These are phyloP conservation scores for Cephus runcator DNA, from an alignment of 2,888 invertebrate genomes.

Conservation along the genomic window DNA sequence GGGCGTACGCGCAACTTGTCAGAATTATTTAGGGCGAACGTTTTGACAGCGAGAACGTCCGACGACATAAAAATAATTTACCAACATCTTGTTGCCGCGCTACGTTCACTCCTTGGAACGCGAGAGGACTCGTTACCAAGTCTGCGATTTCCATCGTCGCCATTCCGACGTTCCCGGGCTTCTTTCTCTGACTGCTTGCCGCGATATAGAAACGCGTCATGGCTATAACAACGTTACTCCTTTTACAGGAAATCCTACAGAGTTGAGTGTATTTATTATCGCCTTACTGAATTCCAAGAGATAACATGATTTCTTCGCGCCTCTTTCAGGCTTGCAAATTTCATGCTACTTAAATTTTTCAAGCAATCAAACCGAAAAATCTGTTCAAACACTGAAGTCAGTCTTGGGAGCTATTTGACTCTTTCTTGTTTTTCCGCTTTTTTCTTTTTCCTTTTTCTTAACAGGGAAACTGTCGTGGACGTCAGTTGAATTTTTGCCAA, in stretches of 20 bases:
- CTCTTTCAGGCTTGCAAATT: not conserved
- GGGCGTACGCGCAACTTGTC: conserved; percentile 6
- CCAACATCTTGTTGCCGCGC: not conserved
- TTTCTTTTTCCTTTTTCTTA: not conserved
- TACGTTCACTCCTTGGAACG: not conserved
- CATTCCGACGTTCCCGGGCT: not conserved
- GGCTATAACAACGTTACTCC: not conserved
- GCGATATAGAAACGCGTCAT: not conserved
- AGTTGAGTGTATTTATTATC: not conserved
- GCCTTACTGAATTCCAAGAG: not conserved
- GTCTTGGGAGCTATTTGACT: not conserved
- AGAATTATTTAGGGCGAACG: conserved; percentile 11
- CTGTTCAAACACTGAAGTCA: not conserved
- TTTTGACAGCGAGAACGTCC: not conserved
- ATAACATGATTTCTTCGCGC: not conserved
- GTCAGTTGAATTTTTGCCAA: not conserved
- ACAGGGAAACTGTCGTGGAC: not conserved
- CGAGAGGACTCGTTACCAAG: not conserved
- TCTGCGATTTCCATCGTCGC: not conserved
- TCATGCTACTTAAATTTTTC: not conserved
- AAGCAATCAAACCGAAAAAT: not conserved
- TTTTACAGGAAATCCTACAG: not conserved
- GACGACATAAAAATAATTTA: conserved; percentile 24
- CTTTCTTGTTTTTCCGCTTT: not conserved
- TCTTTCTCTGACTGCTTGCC: not conserved